Evolutionary conservation across 1,140 invertebrate genomes (phyloP).

Genomic region (Augochlora pura): DNA sequence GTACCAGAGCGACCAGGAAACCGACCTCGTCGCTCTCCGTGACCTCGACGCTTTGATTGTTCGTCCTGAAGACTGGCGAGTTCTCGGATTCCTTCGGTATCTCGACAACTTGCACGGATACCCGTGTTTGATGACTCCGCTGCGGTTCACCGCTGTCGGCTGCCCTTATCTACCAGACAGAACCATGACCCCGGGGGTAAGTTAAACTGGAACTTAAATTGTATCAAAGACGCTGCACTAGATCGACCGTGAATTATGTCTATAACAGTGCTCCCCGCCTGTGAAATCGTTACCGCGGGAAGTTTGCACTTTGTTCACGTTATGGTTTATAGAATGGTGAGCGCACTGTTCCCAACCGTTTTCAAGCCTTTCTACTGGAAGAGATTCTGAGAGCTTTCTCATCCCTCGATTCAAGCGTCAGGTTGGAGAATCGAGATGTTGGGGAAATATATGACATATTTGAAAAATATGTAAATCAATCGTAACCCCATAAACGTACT

Average conservation of each 20-base stretch:
- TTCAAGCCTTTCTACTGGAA: too few species aligned
- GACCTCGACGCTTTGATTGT: constrained; percentile 85
- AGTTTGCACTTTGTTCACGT: background rate
- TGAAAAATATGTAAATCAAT: too few species aligned
- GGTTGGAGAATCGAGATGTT: too few species aligned
- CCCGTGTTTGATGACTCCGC: constrained; percentile 85
- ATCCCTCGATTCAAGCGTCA: too few species aligned
- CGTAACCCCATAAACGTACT: too few species aligned
- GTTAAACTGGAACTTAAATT: constrained; percentile 36
- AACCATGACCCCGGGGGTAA: background rate
- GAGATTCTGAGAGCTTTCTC: too few species aligned
- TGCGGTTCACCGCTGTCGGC: constrained; percentile 88
- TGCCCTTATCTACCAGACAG: constrained; percentile 85
- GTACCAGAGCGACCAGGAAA: constrained; percentile 89
- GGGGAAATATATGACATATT: too few species aligned
- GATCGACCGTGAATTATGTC: background rate
- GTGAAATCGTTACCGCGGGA: background rate
- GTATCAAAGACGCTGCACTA: background rate
- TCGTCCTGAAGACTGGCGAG: constrained; percentile 84
- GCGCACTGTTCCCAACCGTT: too few species aligned
- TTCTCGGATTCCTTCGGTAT: constrained; percentile 82
- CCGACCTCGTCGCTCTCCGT: constrained; percentile 92
- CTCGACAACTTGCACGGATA: constrained; percentile 85
- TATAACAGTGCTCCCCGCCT: background rate
- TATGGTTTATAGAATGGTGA: background rate